These are phyloP conservation scores for Lepus townsendii DNA, from an alignment of 2,797 vertebrate genomes.

Conservation along the genomic window DNA sequence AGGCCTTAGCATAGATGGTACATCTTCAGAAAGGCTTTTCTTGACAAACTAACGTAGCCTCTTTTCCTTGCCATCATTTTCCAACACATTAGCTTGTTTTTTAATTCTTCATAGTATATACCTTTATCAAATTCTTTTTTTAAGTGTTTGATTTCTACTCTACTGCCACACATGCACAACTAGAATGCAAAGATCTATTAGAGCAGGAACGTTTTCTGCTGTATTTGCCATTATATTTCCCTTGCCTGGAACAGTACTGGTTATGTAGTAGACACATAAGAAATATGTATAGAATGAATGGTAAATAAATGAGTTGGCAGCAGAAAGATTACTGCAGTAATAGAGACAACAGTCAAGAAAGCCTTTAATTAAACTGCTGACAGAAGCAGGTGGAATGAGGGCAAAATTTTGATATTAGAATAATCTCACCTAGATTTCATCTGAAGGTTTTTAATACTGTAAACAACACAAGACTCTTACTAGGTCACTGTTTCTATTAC, in stretches of 20 bases:
- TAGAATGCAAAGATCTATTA: conserved; percentile 27
- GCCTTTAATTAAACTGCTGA: conserved; percentile 63
- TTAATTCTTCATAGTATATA: conserved; percentile 1
- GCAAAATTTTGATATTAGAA: conserved; percentile 53
- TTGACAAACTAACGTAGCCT: background rate
- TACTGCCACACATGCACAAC: background rate
- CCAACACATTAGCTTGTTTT: background rate
- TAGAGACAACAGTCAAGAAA: conserved; percentile 21
- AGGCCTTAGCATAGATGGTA: background rate
- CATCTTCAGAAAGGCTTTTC: conserved; percentile 5
- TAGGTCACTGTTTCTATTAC: conserved; percentile 60
- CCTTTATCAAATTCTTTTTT: conserved; percentile 35
- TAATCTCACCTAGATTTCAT: conserved; percentile 66
- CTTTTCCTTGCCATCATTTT: conserved; percentile 48
- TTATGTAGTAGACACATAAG: background rate
- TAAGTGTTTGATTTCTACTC: background rate
- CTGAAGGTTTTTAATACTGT: conserved; percentile 61
- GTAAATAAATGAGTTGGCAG: conserved; percentile 56
- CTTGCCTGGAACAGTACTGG: background rate
- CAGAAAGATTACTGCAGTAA: conserved; percentile 56
- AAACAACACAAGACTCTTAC: conserved; percentile 28
- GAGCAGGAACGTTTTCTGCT: background rate
- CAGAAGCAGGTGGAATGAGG: conserved; percentile 49
- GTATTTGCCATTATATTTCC: background rate
- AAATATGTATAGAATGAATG: conserved; percentile 46